phyloP scores from a whole-genome alignment of 2,113 vertebrate species.

The Rhinogobius similis region DNA sequence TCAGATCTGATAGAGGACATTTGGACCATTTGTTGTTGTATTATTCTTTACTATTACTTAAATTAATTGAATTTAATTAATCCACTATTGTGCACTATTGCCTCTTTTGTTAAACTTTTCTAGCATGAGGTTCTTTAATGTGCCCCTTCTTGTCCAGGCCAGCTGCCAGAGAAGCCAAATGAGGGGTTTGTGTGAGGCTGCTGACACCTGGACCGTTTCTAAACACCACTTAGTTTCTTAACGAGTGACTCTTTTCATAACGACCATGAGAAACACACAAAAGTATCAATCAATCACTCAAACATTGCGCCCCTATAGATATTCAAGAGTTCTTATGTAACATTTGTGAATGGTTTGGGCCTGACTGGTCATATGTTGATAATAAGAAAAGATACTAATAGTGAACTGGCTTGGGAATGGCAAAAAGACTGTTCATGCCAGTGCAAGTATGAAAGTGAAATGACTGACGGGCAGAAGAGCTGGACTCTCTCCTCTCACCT shows the following conservation, averaged over 20 bases:
- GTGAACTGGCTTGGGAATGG: not conserved
- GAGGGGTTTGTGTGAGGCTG: slow-evolving; percentile 53
- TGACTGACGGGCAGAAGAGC: not conserved
- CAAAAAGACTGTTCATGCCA: not conserved
- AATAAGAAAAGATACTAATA: not conserved
- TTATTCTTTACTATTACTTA: not conserved
- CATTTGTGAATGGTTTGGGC: not conserved
- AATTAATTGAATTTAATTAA: too few relatives aligned
- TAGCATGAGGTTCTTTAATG: slow-evolving; percentile 54
- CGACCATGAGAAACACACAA: slow-evolving; percentile 45
- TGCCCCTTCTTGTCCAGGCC: slow-evolving; percentile 38
- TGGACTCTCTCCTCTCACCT: slow-evolving; percentile 52
- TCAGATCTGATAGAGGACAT: too few relatives aligned
- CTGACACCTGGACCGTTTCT: slow-evolving; percentile 64
- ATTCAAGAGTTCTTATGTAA: slow-evolving; percentile 13
- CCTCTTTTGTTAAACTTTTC: not conserved
- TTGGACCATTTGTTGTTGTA: slow-evolving; percentile 12
- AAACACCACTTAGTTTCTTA: slow-evolving; percentile 56
- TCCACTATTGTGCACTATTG: slow-evolving; percentile 9
- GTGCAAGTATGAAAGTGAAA: not conserved
- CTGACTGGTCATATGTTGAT: not conserved
- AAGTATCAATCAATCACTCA: slow-evolving; percentile 40
- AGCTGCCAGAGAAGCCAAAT: slow-evolving; percentile 62
- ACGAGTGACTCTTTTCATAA: slow-evolving; percentile 46
- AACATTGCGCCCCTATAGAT: slow-evolving; percentile 14